Evolutionary conservation across 2,797 vertebrate genomes (phyloP), one percentile per base, ranked within the genome.

Genomic region (Premnoplex brunnescens): DNA sequence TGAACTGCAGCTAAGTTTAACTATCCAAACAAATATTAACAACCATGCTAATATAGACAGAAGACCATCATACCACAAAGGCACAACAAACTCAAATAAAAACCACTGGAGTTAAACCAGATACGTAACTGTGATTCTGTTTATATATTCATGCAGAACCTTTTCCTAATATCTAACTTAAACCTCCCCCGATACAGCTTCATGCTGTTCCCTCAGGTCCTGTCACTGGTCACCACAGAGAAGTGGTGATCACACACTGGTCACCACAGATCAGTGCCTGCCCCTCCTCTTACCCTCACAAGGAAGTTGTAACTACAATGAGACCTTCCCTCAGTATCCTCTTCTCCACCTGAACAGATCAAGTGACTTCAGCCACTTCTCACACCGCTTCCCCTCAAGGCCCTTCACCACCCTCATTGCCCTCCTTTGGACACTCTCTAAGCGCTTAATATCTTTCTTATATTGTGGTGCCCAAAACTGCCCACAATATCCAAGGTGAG

Each of bases 361-460:
- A 1, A 54, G 4, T n/a, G 8, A 30, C 26, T n/a, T 21, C 73
- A 54, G 16, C 24, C 1, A 0, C 55, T 69, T 39, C 39, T 44
- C 10, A 3, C 9, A 9, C 4, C 0, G 0, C 12, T 11, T 46
- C 39, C 20, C 6, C 48, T 60, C 48, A 1, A 48, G 20, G 3
- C 20, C 23, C 34, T 55, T 62, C 48, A 46, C 11, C 48, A 28
- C 23, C 23, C 4, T 20, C 12, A 7, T 0, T 3, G n/a, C 28
- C 23, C 37, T 52, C 46, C 34, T 26, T 4, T 54, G 39, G n/a
- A 46, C 39, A 1, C 60, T 49, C 1, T 14, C 46, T 16, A 21
- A 54, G 0, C 21, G 55, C 19, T 60, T n/a, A 20, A 6, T 32
- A 2, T 19, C 9, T 11, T n/a, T 46, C 20, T 68, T 4, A 17